These are phyloP conservation scores for Oscarella lobularis DNA, from an alignment of 37 sponge, comb jelly and placozoan species.

Conservation along the genomic window DNA sequence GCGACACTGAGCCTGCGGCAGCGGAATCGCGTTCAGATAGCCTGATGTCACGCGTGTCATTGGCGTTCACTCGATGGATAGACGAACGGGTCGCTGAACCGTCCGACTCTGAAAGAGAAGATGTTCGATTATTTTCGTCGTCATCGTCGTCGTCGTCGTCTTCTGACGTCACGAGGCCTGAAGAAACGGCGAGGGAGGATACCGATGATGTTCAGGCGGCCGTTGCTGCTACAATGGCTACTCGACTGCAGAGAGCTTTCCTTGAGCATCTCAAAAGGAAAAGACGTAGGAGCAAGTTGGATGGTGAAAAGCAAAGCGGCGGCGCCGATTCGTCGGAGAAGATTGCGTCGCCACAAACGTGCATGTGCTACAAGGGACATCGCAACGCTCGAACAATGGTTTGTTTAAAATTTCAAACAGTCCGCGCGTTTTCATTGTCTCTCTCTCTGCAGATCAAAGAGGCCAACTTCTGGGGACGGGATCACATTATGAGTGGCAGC, in stretches of 20 bases:
- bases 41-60: constrained; percentile 46
- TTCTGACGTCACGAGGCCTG: background rate
- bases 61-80: constrained; percentile 51
- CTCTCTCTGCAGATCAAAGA: constrained; percentile 53
- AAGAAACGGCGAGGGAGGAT: background rate
- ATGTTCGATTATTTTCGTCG: background rate
- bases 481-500: constrained; percentile 73
- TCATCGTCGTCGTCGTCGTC: background rate
- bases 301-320: too few species aligned
- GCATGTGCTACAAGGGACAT: constrained; percentile 65
- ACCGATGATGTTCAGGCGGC: background rate
- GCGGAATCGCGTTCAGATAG: background rate
- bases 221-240: background rate
- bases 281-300: too few species aligned
- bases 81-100: constrained; percentile 18
- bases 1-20: background rate
- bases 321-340: background rate
- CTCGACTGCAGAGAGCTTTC: background rate
- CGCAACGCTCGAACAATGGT: constrained; percentile 80
- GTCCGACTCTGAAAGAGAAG: background rate
- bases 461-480: constrained; percentile 70
- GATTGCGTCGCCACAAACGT: background rate
- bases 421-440: background rate
- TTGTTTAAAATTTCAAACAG: background rate
- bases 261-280: background rate